Conservation (phyloP, 2,113 vertebrate species). For the Gymnorhina tibicen region DNA sequence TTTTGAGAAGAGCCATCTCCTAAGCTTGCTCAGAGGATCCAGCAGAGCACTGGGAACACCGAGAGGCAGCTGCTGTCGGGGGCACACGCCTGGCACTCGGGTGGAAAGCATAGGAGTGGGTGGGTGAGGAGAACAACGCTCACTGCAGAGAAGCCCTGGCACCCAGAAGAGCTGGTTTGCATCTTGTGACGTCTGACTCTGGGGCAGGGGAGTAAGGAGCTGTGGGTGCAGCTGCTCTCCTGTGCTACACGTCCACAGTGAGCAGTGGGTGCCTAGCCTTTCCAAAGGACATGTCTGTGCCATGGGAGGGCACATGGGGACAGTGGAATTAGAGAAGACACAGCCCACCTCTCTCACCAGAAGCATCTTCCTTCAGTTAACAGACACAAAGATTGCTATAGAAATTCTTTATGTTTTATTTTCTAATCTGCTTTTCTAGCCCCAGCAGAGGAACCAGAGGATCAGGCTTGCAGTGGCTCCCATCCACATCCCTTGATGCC, state of each 20-base stretch:
- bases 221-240: not conserved
- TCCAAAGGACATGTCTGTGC: not conserved
- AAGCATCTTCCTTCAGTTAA: not conserved
- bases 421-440: not conserved
- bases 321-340: too few species aligned
- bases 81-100: fast-evolving
- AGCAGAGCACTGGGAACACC: not conserved
- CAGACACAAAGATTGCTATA: not conserved
- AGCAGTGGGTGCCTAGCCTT: not conserved
- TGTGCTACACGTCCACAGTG: fast-evolving
- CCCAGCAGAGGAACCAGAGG: not conserved
- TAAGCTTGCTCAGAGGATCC: not conserved
- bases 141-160: not conserved
- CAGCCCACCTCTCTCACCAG: not conserved
- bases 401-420: not conserved
- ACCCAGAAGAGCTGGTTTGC: not conserved
- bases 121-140: not conserved
- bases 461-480: not conserved
- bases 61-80: not conserved
- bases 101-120: not conserved
- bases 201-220: not conserved
- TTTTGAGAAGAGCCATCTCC: not conserved
- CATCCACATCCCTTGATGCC: not conserved
- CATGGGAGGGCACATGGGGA: not conserved
- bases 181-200: fast-evolving